Percentiles rank a stretch among this genome's conserved stretches.
phyloP scores from a whole-genome alignment of 1,140 invertebrate species.

The Stegodyphus mimosarum region DNA sequence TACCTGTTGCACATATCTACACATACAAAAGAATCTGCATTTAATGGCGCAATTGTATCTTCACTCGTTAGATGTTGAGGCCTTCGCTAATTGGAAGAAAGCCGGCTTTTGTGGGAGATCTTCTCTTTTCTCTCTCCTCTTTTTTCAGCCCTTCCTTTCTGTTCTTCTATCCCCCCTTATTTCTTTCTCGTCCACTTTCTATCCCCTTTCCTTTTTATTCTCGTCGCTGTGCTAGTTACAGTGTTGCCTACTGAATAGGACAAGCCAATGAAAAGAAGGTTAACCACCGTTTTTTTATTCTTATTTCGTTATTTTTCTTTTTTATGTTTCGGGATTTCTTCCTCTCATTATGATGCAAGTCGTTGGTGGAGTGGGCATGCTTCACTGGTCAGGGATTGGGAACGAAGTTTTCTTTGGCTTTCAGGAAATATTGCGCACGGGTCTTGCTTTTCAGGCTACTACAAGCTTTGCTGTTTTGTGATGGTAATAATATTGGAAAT shows the following conservation, averaged over 20 bases:
- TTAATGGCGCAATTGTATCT: constrained; percentile 7
- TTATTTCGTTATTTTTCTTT: not conserved
- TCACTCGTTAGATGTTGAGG: constrained; percentile 14
- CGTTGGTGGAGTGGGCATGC: constrained; percentile 9
- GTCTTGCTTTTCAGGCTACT: no score
- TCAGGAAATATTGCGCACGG: no score
- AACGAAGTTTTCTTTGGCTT: not conserved
- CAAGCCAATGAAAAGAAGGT: constrained; percentile 25
- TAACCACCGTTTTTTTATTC: constrained; percentile 28
- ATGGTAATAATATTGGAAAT: no score
- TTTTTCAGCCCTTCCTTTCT: no score
- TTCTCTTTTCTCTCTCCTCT: constrained; percentile 10
- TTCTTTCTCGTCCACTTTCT: no score
- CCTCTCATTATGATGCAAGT: not conserved
- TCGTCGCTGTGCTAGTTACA: constrained; percentile 19
- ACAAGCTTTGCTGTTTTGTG: no score
- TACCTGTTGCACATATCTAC: constrained; percentile 26
- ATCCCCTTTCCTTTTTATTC: not conserved
- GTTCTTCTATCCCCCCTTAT: no score
- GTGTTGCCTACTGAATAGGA: constrained; percentile 5
- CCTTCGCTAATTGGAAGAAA: not conserved
- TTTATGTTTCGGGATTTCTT: not conserved
- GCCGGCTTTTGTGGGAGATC: constrained; percentile 10
- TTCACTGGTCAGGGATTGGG: constrained; percentile 2
- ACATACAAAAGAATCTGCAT: constrained; percentile 23